Percentiles rank a stretch among this genome's conserved stretches.
phyloP scores from a whole-genome alignment of 2,797 vertebrate genomes.

The Coendou prehensilis region DNA sequence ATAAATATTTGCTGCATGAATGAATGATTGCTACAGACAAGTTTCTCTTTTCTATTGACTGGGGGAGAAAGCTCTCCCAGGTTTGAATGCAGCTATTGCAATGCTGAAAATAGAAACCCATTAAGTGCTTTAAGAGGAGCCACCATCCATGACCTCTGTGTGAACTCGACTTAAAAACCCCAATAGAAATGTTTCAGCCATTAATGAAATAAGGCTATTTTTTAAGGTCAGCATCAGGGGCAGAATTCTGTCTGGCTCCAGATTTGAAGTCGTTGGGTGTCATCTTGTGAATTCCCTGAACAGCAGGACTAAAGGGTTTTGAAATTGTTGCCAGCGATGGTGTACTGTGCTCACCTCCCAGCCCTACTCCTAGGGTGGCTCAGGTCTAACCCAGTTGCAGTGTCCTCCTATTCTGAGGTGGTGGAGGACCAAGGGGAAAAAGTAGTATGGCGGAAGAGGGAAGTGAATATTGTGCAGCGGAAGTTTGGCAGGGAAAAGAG shows the following conservation, averaged over 20 bases:
- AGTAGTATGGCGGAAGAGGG: too few species aligned
- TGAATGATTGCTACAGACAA: background rate
- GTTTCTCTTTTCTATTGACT: background rate
- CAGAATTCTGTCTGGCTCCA: background rate
- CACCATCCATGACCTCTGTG: background rate
- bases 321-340: accelerated
- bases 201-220: background rate
- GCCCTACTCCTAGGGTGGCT: accelerated
- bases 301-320: accelerated
- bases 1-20: background rate
- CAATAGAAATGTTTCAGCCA: background rate
- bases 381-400: background rate
- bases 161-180: background rate
- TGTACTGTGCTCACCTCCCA: background rate
- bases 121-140: background rate
- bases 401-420: background rate
- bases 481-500: background rate
- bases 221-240: background rate
- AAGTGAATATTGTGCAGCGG: too few species aligned
- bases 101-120: background rate
- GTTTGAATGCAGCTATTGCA: background rate
- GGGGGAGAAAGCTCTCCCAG: background rate
- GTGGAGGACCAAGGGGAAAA: too few species aligned
- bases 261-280: background rate
- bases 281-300: background rate